A percentile compares a stretch with the other conserved stretches of the same genome.
phyloP scores from a whole-genome alignment of 37 sponge, comb jelly and placozoan species.

The Beroe ovata region DNA sequence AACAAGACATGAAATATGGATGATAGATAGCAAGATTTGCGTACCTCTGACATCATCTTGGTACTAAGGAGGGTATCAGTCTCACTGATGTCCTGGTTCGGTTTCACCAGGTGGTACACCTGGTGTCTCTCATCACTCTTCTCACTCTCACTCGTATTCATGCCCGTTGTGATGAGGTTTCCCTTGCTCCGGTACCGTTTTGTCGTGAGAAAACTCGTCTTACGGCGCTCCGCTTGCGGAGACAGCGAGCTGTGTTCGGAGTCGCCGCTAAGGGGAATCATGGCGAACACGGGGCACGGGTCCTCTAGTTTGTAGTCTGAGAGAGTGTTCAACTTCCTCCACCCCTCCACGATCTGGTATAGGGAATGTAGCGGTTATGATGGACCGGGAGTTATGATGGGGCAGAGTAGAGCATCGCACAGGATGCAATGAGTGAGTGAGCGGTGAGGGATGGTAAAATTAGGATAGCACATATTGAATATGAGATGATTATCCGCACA shows the following conservation, averaged over 20 bases:
- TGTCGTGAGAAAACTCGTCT: constrained; percentile 43
- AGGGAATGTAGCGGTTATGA: no score
- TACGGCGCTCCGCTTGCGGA: constrained; percentile 2
- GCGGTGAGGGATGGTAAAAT: no score
- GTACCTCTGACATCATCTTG: constrained; percentile 67
- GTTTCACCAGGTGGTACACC: constrained; percentile 65
- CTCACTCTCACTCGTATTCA: constrained; percentile 35
- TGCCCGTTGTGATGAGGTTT: constrained; percentile 52
- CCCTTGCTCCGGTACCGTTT: constrained; percentile 57
- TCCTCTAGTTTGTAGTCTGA: constrained; percentile 25
- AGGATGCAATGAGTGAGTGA: no score
- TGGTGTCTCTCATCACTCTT: constrained; percentile 59
- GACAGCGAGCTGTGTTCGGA: constrained; percentile 46
- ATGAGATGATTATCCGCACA: no score
- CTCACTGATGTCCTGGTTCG: constrained; percentile 3
- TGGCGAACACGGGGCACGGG: background rate
- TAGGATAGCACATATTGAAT: no score
- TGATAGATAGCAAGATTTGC: no score
- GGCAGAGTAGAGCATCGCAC: no score
- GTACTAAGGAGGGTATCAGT: constrained; percentile 53
- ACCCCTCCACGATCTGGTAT: constrained; percentile 23
- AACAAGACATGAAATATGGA: no score
- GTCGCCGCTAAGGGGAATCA: constrained; percentile 57
- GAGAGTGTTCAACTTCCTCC: constrained; percentile 48
- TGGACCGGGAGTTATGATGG: no score